Evolutionary conservation across 2,888 invertebrate species (phyloP).

Genomic region (Hirudinaria manillensis): DNA sequence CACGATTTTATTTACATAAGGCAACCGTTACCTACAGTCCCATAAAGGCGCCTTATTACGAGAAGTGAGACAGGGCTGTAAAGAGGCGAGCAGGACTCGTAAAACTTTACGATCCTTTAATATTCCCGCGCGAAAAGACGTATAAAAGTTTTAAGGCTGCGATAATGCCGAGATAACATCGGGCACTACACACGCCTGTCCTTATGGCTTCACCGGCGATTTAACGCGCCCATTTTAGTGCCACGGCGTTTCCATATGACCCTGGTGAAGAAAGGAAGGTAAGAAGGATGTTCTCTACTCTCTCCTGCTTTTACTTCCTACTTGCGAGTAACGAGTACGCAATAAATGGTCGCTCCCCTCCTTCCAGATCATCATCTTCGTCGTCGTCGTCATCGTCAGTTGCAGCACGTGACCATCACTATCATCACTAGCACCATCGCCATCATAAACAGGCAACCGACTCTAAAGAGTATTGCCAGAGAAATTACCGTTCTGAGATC

Average conservation of each 20-base stretch:
- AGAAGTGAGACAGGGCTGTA: neutral
- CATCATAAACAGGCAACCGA: neutral
- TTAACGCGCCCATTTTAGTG: constrained; percentile 10
- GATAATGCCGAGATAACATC: constrained; percentile 14
- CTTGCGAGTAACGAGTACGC: too few species aligned
- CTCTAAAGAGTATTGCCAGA: neutral
- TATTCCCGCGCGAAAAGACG: constrained; percentile 16
- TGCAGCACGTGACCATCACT: too few species aligned
- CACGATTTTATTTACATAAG: constrained; percentile 14
- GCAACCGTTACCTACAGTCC: neutral
- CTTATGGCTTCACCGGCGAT: constrained; percentile 18
- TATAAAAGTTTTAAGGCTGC: constrained; percentile 12
- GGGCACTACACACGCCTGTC: constrained; percentile 13
- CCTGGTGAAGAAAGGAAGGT: neutral
- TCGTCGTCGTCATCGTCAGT: too few species aligned
- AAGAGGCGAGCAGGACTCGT: constrained; percentile 11
- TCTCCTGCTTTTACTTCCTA: too few species aligned
- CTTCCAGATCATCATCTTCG: too few species aligned
- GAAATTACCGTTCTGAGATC: constrained; percentile 8
- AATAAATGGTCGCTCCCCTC: too few species aligned
- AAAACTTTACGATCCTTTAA: constrained; percentile 18
- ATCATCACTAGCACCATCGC: neutral
- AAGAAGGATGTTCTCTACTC: neutral
- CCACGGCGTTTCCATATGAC: neutral
- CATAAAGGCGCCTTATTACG: constrained; percentile 5